phyloP scores from a whole-genome alignment of 2,888 invertebrate species.

The Phaedon cochleariae region DNA sequence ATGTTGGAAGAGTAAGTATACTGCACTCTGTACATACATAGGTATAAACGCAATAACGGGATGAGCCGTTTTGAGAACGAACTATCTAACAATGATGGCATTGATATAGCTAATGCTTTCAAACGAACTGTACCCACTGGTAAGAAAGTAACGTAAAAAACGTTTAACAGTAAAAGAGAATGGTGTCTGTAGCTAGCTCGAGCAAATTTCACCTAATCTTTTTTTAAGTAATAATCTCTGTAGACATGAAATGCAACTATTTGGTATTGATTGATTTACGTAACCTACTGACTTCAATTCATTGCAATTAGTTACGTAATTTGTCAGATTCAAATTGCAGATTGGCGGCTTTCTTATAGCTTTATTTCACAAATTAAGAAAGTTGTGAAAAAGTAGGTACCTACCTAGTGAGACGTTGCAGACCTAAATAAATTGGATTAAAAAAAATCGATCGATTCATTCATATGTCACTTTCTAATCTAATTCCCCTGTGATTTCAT shows the following conservation, averaged over 20 bases:
- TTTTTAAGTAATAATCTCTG: constrained; percentile 24
- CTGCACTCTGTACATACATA: constrained; percentile 5
- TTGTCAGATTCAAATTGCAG: constrained; percentile 31
- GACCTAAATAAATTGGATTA: constrained; percentile 14
- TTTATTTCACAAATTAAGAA: constrained; percentile 31
- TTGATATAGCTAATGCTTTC: constrained; percentile 38
- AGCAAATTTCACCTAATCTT: constrained; percentile 43
- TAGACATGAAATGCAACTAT: constrained; percentile 37
- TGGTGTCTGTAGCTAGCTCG: constrained; percentile 37
- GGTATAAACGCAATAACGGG: constrained; percentile 37
- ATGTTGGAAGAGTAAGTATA: neutral
- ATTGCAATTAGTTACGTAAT: constrained; percentile 35
- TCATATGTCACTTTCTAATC: constrained; percentile 32
- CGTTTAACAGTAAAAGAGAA: constrained; percentile 49
- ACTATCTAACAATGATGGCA: constrained; percentile 43
- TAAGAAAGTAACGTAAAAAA: constrained; percentile 47
- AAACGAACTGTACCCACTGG: constrained; percentile 41
- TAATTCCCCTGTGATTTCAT: neutral
- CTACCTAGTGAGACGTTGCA: constrained; percentile 19
- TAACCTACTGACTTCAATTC: constrained; percentile 37
- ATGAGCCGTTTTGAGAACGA: constrained; percentile 43
- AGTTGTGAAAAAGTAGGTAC: constrained; percentile 21
- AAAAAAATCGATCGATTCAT: constrained; percentile 20
- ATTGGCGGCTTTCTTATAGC: constrained; percentile 22
- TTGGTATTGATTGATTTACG: constrained; percentile 32